Conservation (phyloP, 2,113 vertebrate genomes). For the Lanius collurio region DNA sequence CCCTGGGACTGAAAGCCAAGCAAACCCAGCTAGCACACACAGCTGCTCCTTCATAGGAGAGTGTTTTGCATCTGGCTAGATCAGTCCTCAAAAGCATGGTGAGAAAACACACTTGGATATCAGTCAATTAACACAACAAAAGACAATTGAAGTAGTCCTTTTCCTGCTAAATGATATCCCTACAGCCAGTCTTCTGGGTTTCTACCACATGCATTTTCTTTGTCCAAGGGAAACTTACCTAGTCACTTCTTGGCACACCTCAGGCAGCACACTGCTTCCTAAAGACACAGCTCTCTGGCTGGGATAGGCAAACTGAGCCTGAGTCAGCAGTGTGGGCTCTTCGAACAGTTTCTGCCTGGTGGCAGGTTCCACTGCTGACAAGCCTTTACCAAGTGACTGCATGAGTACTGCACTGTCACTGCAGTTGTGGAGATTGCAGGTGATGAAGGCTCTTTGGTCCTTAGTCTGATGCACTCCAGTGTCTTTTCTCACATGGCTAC, state of each 20-base stretch:
- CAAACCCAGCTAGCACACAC: conserved; percentile 8
- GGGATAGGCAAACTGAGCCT: neutral
- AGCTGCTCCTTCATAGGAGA: conserved; percentile 2
- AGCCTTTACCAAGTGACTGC: neutral
- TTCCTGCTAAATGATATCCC: neutral
- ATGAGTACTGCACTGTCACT: neutral
- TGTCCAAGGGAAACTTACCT: neutral
- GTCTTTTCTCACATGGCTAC: neutral
- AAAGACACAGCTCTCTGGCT: neutral
- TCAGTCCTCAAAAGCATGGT: neutral
- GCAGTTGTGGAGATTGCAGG: neutral
- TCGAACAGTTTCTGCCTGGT: neutral
- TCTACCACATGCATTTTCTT: neutral
- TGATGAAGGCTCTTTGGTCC: neutral
- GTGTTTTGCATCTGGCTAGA: neutral
- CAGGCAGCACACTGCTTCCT: neutral
- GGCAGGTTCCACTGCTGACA: neutral
- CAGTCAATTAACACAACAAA: conserved; percentile 1
- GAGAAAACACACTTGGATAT: neutral
- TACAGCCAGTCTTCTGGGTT: neutral
- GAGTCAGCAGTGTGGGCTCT: neutral
- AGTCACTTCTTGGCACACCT: neutral
- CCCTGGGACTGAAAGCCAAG: neutral
- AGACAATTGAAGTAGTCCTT: neutral
- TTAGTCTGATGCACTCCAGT: neutral